Evolutionary conservation across 2,113 vertebrate species (phyloP).

Genomic region (Syrmaticus mikado): DNA sequence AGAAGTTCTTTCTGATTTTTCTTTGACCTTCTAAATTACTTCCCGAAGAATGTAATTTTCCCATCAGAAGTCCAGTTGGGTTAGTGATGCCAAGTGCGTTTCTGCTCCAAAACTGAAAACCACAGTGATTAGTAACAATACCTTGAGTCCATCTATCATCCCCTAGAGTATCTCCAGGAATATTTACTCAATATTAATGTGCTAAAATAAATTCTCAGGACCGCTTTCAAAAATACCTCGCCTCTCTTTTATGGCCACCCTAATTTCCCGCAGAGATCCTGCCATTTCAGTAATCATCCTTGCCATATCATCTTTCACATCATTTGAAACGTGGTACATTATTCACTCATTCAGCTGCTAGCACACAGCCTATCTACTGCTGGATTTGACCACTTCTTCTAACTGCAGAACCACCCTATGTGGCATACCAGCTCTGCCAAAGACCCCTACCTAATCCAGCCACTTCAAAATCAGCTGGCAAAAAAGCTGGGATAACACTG

Average conservation of each 20-base stretch:
- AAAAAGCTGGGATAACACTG: background rate
- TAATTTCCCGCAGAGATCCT: background rate
- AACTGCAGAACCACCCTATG: background rate
- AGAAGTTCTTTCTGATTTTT: slow-evolving; percentile 57
- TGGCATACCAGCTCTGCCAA: background rate
- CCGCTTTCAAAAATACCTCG: slow-evolving; percentile 26
- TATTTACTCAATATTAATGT: slow-evolving; percentile 38
- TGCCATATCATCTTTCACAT: background rate
- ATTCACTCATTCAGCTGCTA: background rate
- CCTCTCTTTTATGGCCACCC: background rate
- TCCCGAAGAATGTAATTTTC: slow-evolving; percentile 63
- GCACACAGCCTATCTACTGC: background rate
- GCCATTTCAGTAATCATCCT: background rate
- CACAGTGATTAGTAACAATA: slow-evolving; percentile 56
- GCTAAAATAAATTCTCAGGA: slow-evolving; percentile 49
- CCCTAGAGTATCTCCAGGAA: slow-evolving; percentile 54
- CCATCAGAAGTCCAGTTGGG: slow-evolving; percentile 56
- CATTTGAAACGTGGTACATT: background rate
- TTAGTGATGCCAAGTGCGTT: slow-evolving; percentile 19
- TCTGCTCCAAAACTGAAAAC: slow-evolving; percentile 35
- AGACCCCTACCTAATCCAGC: background rate
- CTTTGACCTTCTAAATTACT: slow-evolving; percentile 61
- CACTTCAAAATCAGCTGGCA: background rate
- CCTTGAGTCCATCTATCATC: slow-evolving; percentile 52
- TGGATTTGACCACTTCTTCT: background rate